Evolutionary conservation across 1,140 invertebrate species (phyloP), one percentile per base, ranked within the genome.

Genomic region (Cecropterus lyciades): DNA sequence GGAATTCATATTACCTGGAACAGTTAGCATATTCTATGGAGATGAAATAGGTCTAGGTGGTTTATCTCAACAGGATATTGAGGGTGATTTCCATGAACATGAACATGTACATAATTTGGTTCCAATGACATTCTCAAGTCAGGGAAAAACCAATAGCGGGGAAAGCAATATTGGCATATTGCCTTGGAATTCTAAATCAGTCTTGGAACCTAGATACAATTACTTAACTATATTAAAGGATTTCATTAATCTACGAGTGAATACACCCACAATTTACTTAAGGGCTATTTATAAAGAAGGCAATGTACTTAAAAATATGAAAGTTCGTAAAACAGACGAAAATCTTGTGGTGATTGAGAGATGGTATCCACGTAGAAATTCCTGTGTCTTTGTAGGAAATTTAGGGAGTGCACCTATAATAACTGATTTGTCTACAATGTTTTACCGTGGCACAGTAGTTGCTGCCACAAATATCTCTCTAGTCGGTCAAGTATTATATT

Each of bases 11-110:
- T 82, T 98, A 16, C 96, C 97, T 0, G 97, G 97, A 4, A 96
- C 96, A 8, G 94, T 96, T 0, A 96, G 93, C 70, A 94, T 97
- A 71, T 96, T 97, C 82, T 97, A 97, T 81, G 96, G 96, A 5
- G 96, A 97, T 84, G 96, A 97, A 93, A 76, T 91, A 48, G 83
- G 86, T 13, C 94, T 97, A 67, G 94, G 93, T 13, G 85, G 94
- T 37, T 69, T 93, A 40, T 82, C 92, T 60, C 72, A 89, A 15
- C 70, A 83, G 9, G 92, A 93, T 68, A 85, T 92, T 16, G 85
- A 93, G 40, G 87, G 88, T 37, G 94, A 96, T 82, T 93, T 94
- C 62, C 88, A 93, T 63, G 94, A 96, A 75, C 89, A 95, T 4
- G 85, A 93, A 43, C 93, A 95, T 78, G 76, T 95, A 27, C 94